Conservation (phyloP, 2,888 invertebrate species). For the Diaphora mendica region DNA sequence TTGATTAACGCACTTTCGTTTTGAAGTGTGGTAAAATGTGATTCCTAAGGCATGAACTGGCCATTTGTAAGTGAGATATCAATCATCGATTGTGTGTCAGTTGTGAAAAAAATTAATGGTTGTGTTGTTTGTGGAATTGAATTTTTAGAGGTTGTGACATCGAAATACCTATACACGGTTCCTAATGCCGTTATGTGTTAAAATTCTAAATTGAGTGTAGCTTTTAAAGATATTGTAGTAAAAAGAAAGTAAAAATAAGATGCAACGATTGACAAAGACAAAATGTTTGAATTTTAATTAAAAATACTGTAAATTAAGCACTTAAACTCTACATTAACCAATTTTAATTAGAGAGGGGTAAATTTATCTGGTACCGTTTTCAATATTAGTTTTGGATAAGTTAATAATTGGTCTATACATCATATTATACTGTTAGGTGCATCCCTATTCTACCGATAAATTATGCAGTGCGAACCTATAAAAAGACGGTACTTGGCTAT, state of each 20-base stretch:
- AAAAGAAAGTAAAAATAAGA: slow-evolving; percentile 28
- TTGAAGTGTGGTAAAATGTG: slow-evolving; percentile 36
- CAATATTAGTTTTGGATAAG: no score
- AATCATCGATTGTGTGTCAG: slow-evolving; percentile 44
- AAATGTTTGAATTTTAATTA: slow-evolving; percentile 27
- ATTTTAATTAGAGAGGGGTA: background rate
- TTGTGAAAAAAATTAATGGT: slow-evolving; percentile 32
- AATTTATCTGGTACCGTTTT: no score
- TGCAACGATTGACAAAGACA: slow-evolving; percentile 42
- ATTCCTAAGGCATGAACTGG: slow-evolving; percentile 32
- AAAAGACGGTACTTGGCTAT: no score
- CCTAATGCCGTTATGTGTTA: slow-evolving; percentile 52
- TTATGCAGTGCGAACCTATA: no score
- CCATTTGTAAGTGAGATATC: slow-evolving; percentile 45
- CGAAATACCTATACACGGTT: slow-evolving; percentile 39
- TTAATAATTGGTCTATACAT: no score
- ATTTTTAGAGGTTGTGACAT: slow-evolving; percentile 46
- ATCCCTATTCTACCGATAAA: no score
- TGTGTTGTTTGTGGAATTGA: slow-evolving; percentile 26
- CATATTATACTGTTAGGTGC: no score
- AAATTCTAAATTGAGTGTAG: slow-evolving; percentile 36
- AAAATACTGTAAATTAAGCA: background rate
- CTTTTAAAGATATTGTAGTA: slow-evolving; percentile 13
- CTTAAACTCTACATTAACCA: background rate
- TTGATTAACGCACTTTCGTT: slow-evolving; percentile 44